These are phyloP conservation scores for Tachycineta bicolor DNA, from an alignment of 2,113 vertebrate species.

Conservation along the genomic window DNA sequence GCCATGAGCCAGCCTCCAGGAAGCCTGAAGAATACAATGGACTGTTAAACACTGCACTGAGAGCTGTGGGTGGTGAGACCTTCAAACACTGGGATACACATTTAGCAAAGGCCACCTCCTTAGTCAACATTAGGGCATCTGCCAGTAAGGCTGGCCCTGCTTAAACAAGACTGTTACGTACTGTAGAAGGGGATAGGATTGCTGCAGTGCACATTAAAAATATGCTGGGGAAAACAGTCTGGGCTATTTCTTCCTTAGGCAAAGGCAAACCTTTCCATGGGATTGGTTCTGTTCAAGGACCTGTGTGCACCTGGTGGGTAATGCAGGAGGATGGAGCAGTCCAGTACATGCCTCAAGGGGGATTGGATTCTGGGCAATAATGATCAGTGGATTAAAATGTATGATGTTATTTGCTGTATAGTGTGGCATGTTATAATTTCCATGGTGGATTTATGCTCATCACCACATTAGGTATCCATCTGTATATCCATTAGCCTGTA, in stretches of 20 bases:
- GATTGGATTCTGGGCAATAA: neutral
- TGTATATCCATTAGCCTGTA: neutral
- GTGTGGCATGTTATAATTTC: neutral
- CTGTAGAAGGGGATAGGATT: neutral
- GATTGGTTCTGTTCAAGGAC: neutral
- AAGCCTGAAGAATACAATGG: neutral
- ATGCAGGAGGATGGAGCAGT: neutral
- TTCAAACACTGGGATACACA: neutral
- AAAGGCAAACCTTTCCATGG: neutral
- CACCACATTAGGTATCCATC: neutral
- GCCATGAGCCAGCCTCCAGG: neutral
- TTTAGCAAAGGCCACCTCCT: neutral
- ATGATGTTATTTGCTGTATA: neutral
- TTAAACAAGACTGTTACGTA: neutral
- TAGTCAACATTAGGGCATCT: neutral
- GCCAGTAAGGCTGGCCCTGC: neutral
- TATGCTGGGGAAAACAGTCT: neutral
- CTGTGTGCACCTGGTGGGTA: neutral
- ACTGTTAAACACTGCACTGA: neutral
- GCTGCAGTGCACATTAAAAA: neutral
- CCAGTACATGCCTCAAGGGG: fast-evolving
- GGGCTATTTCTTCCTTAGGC: neutral
- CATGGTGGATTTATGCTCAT: neutral
- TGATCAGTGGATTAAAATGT: neutral
- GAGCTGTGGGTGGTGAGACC: neutral